These are phyloP conservation scores for Zaprionus tsacasi DNA, from an alignment of 1,140 invertebrate species.

Conservation along the genomic window DNA sequence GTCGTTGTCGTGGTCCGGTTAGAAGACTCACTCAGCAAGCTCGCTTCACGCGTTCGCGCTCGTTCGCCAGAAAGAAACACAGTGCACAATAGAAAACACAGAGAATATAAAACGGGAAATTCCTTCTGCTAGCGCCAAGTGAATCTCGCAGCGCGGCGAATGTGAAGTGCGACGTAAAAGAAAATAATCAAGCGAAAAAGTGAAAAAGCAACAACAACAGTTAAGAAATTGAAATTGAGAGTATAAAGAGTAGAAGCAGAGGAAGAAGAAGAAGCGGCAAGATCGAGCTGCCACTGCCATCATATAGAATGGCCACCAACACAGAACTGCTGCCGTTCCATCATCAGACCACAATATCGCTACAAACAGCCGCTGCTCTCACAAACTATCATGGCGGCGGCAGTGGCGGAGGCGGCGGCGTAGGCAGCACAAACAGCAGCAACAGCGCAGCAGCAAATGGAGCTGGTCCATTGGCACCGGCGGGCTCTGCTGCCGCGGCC, in stretches of 20 bases:
- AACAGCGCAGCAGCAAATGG: slow-evolving; percentile 19
- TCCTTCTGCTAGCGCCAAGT: neutral
- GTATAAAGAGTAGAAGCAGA: slow-evolving; percentile 16
- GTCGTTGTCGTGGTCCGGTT: slow-evolving; percentile 11
- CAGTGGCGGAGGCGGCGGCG: slow-evolving; percentile 23
- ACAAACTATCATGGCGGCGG: slow-evolving; percentile 75
- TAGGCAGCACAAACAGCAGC: slow-evolving; percentile 10
- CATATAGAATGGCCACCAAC: slow-evolving; percentile 75
- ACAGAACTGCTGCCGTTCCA: slow-evolving; percentile 81
- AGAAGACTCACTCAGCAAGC: slow-evolving; percentile 4
- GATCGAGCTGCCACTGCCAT: slow-evolving; percentile 10
- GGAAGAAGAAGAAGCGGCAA: slow-evolving; percentile 16
- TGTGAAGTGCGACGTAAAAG: slow-evolving; percentile 1
- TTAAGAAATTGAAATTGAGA: neutral
- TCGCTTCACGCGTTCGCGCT: no score
- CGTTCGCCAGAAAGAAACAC: neutral
- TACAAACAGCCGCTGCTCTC: slow-evolving; percentile 76
- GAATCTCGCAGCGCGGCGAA: neutral
- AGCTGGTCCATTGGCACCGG: slow-evolving; percentile 10
- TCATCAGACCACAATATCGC: slow-evolving; percentile 78
- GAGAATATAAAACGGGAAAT: slow-evolving; percentile 7
- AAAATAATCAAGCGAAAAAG: neutral
- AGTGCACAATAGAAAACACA: slow-evolving; percentile 5
- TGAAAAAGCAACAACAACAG: neutral
- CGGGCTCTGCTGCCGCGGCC: slow-evolving; percentile 14